These are phyloP conservation scores for Eulemur rufifrons DNA, from an alignment of 2,113 vertebrate species.

Conservation along the genomic window DNA sequence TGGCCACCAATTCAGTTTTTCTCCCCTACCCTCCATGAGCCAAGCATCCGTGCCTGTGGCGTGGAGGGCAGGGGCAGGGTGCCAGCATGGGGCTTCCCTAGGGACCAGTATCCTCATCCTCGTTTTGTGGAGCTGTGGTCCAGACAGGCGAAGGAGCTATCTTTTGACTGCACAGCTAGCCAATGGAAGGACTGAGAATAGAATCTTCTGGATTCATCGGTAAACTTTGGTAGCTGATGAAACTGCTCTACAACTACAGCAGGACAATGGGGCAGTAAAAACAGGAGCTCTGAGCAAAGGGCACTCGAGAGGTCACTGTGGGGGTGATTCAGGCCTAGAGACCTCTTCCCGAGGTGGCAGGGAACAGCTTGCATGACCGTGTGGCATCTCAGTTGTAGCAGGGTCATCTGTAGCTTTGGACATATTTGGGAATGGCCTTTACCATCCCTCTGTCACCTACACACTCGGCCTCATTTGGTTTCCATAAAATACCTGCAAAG, in stretches of 20 bases:
- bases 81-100: not conserved
- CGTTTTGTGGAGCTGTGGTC: rapidly evolving
- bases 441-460: rapidly evolving
- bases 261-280: rapidly evolving
- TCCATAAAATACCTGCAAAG: not conserved
- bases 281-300: not conserved
- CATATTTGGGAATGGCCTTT: not conserved
- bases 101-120: not conserved
- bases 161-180: not conserved
- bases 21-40: not conserved
- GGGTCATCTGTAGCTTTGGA: not conserved
- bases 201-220: not conserved
- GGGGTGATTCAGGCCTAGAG: too few relatives aligned
- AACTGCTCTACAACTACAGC: not conserved
- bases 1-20: not conserved
- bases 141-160: not conserved
- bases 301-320: not conserved
- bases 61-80: not conserved
- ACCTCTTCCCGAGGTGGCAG: rapidly evolving
- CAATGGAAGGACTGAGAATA: not conserved
- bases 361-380: not conserved
- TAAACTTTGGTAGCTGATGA: not conserved
- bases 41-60: not conserved
- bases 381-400: rapidly evolving
- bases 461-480: rapidly evolving